These are phyloP conservation scores for Limanda limanda DNA, from an alignment of 2,113 vertebrate genomes.

Conservation along the genomic window DNA sequence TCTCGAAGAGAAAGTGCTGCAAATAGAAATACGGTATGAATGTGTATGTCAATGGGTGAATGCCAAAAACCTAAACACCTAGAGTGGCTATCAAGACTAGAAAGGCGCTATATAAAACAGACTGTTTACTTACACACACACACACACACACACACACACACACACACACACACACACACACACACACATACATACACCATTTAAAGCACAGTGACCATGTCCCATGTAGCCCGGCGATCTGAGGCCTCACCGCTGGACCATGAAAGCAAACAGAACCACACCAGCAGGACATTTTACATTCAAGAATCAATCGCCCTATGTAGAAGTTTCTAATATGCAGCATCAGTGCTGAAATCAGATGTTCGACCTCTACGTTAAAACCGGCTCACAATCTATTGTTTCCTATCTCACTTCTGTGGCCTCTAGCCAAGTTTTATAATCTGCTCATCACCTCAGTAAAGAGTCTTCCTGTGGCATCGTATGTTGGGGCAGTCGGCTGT, in stretches of 20 bases:
- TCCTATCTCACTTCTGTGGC: not conserved
- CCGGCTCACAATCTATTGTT: not conserved
- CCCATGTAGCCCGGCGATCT: constrained; percentile 27
- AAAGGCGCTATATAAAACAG: too few species aligned
- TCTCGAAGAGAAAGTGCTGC: too few species aligned
- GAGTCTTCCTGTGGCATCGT: not conserved
- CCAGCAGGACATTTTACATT: not conserved
- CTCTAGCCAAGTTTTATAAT: too few species aligned
- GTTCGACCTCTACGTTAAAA: not conserved
- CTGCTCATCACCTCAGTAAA: not conserved
- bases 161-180: too few species aligned
- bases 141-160: too few species aligned
- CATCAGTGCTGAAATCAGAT: not conserved
- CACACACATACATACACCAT: too few species aligned
- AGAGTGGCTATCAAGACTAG: too few species aligned
- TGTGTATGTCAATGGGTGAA: too few species aligned
- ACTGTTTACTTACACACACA: too few species aligned
- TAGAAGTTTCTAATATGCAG: not conserved
- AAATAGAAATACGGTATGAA: too few species aligned
- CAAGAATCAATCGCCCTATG: not conserved
- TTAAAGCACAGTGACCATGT: constrained; percentile 13
- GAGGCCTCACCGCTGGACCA: constrained; percentile 51
- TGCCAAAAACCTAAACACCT: too few species aligned
- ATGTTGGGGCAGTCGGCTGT: not conserved
- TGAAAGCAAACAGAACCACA: too few species aligned